Conservation (phyloP, 1,140 invertebrate species). For the Drosophila kepulauana region DNA sequence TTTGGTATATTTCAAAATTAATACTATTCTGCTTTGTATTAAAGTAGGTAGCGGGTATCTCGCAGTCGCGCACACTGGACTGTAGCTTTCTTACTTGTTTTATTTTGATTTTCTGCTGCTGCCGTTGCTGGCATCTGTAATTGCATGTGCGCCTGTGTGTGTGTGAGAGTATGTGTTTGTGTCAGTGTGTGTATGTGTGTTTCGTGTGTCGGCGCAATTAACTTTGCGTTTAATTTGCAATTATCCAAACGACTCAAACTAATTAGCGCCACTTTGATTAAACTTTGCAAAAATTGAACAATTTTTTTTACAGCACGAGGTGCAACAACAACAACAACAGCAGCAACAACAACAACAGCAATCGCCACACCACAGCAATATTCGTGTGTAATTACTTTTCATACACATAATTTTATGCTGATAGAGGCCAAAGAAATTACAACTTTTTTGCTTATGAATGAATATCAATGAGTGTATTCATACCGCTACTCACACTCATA, state of each 20-base stretch:
- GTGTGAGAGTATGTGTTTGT: slow-evolving; percentile 18
- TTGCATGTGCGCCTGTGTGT: slow-evolving; percentile 47
- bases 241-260: slow-evolving; percentile 83
- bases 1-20: too few relatives aligned
- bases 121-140: slow-evolving; percentile 47
- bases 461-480: slow-evolving; percentile 20
- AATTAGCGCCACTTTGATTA: slow-evolving; percentile 83
- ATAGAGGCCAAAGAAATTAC: slow-evolving; percentile 22
- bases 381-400: slow-evolving; percentile 26
- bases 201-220: slow-evolving; percentile 82
- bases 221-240: slow-evolving; percentile 83
- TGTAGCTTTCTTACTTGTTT: neutral
- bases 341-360: neutral
- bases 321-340: slow-evolving; percentile 6
- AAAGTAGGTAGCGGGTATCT: too few relatives aligned
- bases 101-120: slow-evolving; percentile 19
- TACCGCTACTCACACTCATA: neutral
- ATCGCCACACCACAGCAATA: slow-evolving; percentile 1
- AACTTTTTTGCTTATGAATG: slow-evolving; percentile 29
- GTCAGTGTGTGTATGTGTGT: slow-evolving; percentile 40
- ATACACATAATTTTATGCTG: slow-evolving; percentile 6
- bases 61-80: too few relatives aligned
- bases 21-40: too few relatives aligned
- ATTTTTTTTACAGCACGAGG: slow-evolving; percentile 35
- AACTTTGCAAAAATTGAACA: slow-evolving; percentile 67